Evolutionary conservation across 1,140 invertebrate genomes (phyloP), one percentile per base, ranked within the genome.

Genomic region (Rhagoletis pomonella): DNA sequence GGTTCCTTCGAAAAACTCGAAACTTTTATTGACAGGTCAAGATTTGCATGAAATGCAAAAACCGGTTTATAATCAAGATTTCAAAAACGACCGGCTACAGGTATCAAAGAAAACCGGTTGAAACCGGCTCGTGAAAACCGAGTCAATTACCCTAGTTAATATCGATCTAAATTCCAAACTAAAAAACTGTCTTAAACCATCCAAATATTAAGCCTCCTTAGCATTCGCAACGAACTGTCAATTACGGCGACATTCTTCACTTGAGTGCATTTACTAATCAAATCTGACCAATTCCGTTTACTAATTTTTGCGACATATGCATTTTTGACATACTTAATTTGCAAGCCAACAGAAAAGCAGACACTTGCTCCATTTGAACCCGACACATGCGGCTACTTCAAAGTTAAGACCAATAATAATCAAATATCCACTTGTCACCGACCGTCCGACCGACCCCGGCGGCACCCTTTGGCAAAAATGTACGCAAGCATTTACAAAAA

Each of bases 391-490:
- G 44, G 19, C 47, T 14, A 81, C 73, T 81, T 55, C 73, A 81
- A 81, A 81, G 73, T 81, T 81, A 50, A 81, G 73, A 55, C 14
- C 73, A 81, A 81, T 81, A 55, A 81, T 81, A 81, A 81, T 81
- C 73, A 81, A 81, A 81, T 81, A 47, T 81, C 73, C 73, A 81
- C 47, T 81, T 9, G 47, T 0, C 9, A 29, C 29, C 29, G 29
- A 29, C 29, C 29, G 29, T 29, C 29, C 17, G 69, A 14, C 6
- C 44, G 4, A 4, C 44, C 29, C 44, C 17, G 44, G 0, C 67
- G 9, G 9, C 69, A 14, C n/a, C 64, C 29, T 29, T 29, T 67
- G 64, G 4, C 7, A 10, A n/a, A 77, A 77, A 29, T 62, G 9
- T 10, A 55, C 60, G 9, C n/a, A 14, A 17, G 12, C 47, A 9